Percentiles rank a stretch among this genome's conserved stretches.
Conservation (phyloP, 1,140 invertebrate genomes). For the Procambarus virginalis region DNA sequence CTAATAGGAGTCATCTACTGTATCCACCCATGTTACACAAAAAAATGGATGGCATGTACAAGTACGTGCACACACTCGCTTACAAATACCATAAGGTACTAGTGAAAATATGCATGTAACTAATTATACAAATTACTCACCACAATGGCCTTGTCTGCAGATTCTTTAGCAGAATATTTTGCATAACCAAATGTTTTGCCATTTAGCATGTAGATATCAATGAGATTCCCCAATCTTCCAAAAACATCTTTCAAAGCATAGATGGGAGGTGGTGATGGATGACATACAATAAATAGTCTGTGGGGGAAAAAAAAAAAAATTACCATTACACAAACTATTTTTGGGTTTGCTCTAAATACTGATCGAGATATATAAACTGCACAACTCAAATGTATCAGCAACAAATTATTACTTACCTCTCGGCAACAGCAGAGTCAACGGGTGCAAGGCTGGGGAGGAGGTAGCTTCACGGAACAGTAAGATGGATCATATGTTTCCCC, state of each 20-base stretch:
- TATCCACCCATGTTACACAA: too few relatives aligned
- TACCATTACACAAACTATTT: too few relatives aligned
- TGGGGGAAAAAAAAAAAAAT: too few relatives aligned
- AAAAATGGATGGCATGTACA: too few relatives aligned
- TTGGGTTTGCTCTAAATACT: too few relatives aligned
- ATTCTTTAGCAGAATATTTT: slow-evolving; percentile 86
- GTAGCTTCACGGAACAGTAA: slow-evolving; percentile 82
- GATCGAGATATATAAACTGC: too few relatives aligned
- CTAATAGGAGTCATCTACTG: too few relatives aligned
- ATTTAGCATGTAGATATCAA: slow-evolving; percentile 90
- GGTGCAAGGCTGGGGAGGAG: slow-evolving; percentile 84
- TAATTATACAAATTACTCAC: slow-evolving; percentile 73
- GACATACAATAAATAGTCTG: slow-evolving; percentile 85
- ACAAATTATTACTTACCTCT: slow-evolving; percentile 74
- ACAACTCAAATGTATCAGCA: neutral
- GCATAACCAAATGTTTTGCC: slow-evolving; percentile 95
- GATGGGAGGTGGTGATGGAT: slow-evolving; percentile 85
- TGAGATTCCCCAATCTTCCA: slow-evolving; percentile 93
- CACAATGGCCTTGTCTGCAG: slow-evolving; percentile 86
- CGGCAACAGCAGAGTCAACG: slow-evolving; percentile 81
- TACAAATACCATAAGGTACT: too few relatives aligned
- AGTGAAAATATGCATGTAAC: neutral
- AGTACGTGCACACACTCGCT: too few relatives aligned
- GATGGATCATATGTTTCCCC: slow-evolving; percentile 74
- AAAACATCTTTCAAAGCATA: slow-evolving; percentile 91